Base-by-base conservation (phyloP, 2,113 vertebrate genomes). In the Anarrhichthys ocellatus region DNA sequence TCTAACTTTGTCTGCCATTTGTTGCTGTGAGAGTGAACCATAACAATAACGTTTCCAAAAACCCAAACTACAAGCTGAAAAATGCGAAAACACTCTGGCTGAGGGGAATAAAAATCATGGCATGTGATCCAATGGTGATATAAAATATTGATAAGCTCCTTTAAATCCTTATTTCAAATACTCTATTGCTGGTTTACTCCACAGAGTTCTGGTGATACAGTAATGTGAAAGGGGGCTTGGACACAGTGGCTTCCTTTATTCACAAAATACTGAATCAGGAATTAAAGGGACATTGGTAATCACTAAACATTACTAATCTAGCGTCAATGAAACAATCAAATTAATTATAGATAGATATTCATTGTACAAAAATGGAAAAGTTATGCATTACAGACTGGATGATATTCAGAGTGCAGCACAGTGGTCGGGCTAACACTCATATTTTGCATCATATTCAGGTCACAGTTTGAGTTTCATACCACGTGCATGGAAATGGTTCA, bases 401-500 rank as follows among this genome's bases (percentile, higher is more conserved):
- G 15, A 32, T 61, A 61, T 63, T 63, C 20, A 63, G 61, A 36
- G 34, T 36, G 17, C 65, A 46, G 65, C 24, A 46, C 11, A 17
- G 32, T 38, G 48, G 46, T 56, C 18, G n/a, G 36, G 48, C 1
- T 70, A 32, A 24, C 4, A 11, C 68, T 36, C 32, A 38, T n/a
- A 20, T 29, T 42, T 22, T 59, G 24, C 24, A 59, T 59, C 5
- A 44, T 29, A 22, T 58, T 54, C 68, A 54, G 20, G 42, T 78
- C 32, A 14, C 50, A 52, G 40, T 27, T 24, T 66, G 36, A 75
- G 38, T 36, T 40, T 71, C 38, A 32, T 32, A 32, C 54, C 8
- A 27, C 24, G 9, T 44, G 40, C 66, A 20, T 83, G 63, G 48
- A 79, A 79, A 65, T 13, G 69, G 63, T 70, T 87, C 68, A 75